These are phyloP conservation scores for Nasonia vitripennis DNA, from an alignment of 1,140 invertebrate species.

Conservation along the genomic window DNA sequence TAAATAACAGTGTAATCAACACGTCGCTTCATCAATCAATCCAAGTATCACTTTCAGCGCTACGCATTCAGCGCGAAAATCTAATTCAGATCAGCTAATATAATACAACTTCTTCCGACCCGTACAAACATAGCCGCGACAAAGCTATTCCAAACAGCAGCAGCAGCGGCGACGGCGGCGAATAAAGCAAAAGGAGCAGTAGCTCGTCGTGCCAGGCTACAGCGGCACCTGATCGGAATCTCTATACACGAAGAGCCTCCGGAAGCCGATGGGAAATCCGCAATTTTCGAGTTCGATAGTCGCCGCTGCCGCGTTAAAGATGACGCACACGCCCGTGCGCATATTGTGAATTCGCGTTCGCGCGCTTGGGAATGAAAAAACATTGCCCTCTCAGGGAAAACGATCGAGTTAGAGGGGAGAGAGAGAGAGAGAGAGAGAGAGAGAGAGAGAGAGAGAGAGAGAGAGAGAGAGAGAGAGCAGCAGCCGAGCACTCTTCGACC, in stretches of 20 bases:
- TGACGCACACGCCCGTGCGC: slow-evolving; percentile 47
- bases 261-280: slow-evolving; percentile 20
- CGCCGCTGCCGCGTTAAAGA: slow-evolving; percentile 19
- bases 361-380: slow-evolving; percentile 66
- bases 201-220: background rate
- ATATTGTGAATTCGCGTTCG: slow-evolving; percentile 63
- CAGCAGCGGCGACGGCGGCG: background rate
- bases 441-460: slow-evolving; percentile 27
- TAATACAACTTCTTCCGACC: background rate
- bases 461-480: slow-evolving; percentile 42
- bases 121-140: too few species aligned
- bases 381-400: slow-evolving; percentile 68
- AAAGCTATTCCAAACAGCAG: too few species aligned
- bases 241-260: background rate
- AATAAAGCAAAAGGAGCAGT: background rate
- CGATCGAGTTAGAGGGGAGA: slow-evolving; percentile 60
- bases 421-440: background rate
- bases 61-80: too few species aligned
- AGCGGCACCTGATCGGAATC: slow-evolving; percentile 26
- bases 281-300: slow-evolving; percentile 42
- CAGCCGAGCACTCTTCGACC: slow-evolving; percentile 67
- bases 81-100: background rate
- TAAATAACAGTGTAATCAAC: too few species aligned
- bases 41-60: too few species aligned
- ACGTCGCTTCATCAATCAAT: too few species aligned